Evolutionary conservation across 2,113 vertebrate species (phyloP).

Genomic region (Acrocephalus arundinaceus): DNA sequence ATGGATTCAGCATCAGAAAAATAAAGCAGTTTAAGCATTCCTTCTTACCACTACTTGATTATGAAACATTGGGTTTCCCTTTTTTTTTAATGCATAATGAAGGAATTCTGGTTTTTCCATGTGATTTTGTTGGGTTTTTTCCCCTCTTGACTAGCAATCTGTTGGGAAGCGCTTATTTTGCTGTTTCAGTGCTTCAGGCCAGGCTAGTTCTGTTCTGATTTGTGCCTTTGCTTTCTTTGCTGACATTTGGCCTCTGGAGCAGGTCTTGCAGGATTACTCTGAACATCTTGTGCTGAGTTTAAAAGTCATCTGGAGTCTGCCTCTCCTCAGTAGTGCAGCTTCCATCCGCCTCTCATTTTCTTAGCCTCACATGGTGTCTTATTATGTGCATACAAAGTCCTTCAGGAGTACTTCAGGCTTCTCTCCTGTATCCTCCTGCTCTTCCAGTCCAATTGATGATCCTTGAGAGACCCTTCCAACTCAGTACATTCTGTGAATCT

Average conservation of each 20-base stretch:
- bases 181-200: neutral
- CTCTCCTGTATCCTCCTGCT: neutral
- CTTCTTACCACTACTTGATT: neutral
- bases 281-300: neutral
- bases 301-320: neutral
- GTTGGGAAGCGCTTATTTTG: accelerated
- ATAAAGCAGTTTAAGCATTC: neutral
- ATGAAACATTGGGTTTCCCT: neutral
- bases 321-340: neutral
- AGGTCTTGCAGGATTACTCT: neutral
- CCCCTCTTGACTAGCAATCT: neutral
- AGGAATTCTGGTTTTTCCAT: neutral
- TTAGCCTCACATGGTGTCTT: neutral
- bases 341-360: neutral
- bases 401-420: neutral
- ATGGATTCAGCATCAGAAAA: neutral
- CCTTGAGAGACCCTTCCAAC: neutral
- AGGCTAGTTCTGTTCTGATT: neutral
- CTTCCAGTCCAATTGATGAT: neutral
- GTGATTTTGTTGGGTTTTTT: neutral
- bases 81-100: neutral
- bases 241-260: neutral
- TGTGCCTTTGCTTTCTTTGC: neutral
- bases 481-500: neutral
- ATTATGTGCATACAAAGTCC: neutral